Evolutionary conservation across 1,140 invertebrate genomes (phyloP).

Genomic region (Aporrectodea caliginosa): DNA sequence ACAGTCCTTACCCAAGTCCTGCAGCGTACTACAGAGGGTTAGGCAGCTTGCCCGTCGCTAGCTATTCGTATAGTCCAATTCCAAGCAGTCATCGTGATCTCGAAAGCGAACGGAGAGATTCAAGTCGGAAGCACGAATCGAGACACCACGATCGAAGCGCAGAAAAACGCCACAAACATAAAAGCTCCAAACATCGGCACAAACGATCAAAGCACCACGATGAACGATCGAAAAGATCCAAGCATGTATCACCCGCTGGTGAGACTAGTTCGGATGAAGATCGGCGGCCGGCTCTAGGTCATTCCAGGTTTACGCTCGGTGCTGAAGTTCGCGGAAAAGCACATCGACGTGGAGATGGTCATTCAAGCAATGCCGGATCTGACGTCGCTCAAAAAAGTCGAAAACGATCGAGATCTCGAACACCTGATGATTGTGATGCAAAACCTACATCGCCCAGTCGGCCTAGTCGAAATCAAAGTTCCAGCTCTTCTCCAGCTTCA

Average conservation of each 20-base stretch:
- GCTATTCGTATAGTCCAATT: neutral
- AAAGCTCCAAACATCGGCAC: neutral
- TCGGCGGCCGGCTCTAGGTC: neutral
- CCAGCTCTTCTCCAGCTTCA: neutral
- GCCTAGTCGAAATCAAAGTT: neutral
- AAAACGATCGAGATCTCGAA: neutral
- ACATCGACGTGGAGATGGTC: neutral
- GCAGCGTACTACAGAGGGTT: neutral
- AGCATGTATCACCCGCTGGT: neutral
- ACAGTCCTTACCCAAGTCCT: neutral
- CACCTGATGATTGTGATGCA: neutral
- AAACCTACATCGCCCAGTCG: neutral
- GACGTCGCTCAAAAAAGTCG: neutral
- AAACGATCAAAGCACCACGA: neutral
- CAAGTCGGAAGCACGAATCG: neutral
- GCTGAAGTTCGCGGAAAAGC: neutral
- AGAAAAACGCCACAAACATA: neutral
- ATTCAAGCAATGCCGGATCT: neutral
- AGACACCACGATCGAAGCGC: neutral
- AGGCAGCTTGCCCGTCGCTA: neutral
- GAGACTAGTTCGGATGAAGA: neutral
- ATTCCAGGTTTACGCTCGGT: neutral
- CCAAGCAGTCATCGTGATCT: neutral
- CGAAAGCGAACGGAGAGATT: neutral
- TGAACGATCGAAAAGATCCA: neutral